Evolutionary conservation across 2,797 vertebrate genomes (phyloP), one percentile per base, ranked within the genome.

Genomic region (Coluber constrictor): DNA sequence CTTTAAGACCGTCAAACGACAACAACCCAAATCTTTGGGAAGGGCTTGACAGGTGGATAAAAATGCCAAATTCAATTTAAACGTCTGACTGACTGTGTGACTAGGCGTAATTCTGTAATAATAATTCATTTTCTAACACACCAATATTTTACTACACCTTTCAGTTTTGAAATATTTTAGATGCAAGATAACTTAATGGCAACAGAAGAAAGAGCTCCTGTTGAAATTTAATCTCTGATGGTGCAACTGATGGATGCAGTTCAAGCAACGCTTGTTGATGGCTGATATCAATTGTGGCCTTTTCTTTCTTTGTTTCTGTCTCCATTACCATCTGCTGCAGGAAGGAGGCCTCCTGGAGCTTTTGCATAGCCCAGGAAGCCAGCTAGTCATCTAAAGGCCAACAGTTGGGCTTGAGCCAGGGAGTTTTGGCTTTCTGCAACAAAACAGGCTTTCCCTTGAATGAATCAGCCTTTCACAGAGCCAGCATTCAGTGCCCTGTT

Each of bases 221-320:
- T 32, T 88, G 86, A 88, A 59, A 91, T 79, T 55, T 43, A 83
- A 91, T 88, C 47, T n/a, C 61, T 91, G 23, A 23, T 57, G 55
- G n/a, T 83, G 86, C 54, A 74, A 47, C 63, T 11, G 3, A 0
- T 2, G 1, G 87, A 3, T 59, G 23, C 7, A 54, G 55, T 57
- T 43, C 9, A 9, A 0, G 32, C 92, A 18, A 3, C 16, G 87
- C 6, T 93, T 59, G 7, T 60, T 90, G 0, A 3, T 23, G 1
- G 0, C n/a, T 27, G 1, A 3, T 51, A 91, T 27, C 10, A 11
- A 0, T 83, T 13, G 27, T 89, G 25, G 6, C 7, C 25, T 94
- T 5, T 0, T 10, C 55, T 91, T 93, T 87, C 54, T 43, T 83
- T 89, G 43, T 0, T 90, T 56, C 32, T 87, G 8, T 12, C 0